Conservation (phyloP, 2,797 vertebrate species). For the Galaxias olidus region DNA sequence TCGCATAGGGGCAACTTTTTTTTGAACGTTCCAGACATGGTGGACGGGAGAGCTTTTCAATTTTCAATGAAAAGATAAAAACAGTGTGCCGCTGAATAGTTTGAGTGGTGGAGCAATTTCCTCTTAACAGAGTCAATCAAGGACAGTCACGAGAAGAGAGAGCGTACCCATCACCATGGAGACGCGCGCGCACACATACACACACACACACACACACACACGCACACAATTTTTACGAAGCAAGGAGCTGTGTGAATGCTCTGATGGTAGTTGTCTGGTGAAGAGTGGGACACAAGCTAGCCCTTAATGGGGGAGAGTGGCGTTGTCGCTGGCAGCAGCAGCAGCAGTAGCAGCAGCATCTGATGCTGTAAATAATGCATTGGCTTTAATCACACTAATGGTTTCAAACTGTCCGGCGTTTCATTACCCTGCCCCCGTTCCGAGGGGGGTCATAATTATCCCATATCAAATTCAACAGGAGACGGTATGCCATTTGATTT, state of each 20-base stretch:
- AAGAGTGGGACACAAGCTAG: constrained; percentile 40
- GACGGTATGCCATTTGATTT: constrained; percentile 62
- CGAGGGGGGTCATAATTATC: constrained; percentile 64
- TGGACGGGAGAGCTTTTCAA: too few species aligned
- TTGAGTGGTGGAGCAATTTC: not conserved
- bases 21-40: too few species aligned
- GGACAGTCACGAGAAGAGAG: not conserved
- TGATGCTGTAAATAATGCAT: constrained; percentile 77
- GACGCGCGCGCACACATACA: not conserved
- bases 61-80: not conserved
- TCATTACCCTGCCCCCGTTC: constrained; percentile 65
- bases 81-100: not conserved
- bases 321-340: not conserved
- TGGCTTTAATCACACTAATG: constrained; percentile 75
- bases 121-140: not conserved
- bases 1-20: too few species aligned
- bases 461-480: constrained; percentile 60
- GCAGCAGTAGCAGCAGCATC: constrained; percentile 47
- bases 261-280: constrained; percentile 45
- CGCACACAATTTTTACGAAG: constrained; percentile 20
- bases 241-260: constrained; percentile 25
- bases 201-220: constrained; percentile 7
- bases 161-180: not conserved
- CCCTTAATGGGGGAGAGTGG: constrained; percentile 49
- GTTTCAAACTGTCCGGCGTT: constrained; percentile 72